Evolutionary conservation across 2,113 vertebrate genomes (phyloP).

Genomic region (Vulpes lagopus): DNA sequence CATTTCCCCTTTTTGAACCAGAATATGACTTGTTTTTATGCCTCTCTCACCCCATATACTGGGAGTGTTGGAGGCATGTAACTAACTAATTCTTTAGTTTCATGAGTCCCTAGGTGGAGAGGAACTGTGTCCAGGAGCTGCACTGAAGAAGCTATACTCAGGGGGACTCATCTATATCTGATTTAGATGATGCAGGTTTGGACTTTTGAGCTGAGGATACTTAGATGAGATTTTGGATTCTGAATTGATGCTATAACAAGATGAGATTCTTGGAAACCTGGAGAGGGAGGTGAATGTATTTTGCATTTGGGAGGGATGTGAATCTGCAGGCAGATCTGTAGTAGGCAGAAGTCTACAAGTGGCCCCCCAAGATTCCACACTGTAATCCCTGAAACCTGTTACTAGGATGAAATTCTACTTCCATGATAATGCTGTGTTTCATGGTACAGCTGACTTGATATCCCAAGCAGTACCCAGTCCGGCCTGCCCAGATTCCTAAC

Average conservation of each 20-base stretch:
- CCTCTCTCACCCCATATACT: background rate
- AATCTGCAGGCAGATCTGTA: background rate
- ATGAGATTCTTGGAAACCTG: background rate
- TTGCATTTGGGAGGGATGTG: background rate
- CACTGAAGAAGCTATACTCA: background rate
- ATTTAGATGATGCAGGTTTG: background rate
- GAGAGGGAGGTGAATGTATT: background rate
- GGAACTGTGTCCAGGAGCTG: background rate
- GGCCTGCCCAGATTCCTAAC: background rate
- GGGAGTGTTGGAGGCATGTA: background rate
- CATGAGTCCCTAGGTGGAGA: background rate
- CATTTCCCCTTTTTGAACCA: background rate
- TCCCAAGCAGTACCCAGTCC: background rate
- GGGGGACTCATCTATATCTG: background rate
- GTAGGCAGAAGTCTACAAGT: background rate
- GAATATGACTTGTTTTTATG: background rate
- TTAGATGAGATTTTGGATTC: background rate
- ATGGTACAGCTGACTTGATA: background rate
- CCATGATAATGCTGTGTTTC: background rate
- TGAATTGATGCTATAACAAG: background rate
- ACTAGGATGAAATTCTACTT: background rate
- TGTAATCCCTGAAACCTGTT: background rate
- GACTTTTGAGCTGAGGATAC: background rate
- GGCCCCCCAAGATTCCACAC: background rate
- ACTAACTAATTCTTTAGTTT: background rate